phyloP scores from a whole-genome alignment of 2,113 vertebrate genomes.

The Agapornis roseicollis region DNA sequence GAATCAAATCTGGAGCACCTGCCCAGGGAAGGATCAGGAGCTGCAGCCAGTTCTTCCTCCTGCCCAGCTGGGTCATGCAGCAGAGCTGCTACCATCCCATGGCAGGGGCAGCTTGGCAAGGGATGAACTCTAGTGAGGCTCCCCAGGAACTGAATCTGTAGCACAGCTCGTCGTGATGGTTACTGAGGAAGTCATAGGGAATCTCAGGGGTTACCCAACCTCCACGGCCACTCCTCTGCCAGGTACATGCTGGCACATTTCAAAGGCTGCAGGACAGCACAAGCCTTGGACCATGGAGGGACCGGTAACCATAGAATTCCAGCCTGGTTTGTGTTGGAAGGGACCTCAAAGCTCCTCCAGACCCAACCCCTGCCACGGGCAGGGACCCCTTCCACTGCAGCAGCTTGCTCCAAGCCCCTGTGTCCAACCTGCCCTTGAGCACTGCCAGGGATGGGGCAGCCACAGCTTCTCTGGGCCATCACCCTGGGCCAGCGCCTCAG shows the following conservation, averaged over 20 bases:
- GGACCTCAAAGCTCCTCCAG: too few relatives aligned
- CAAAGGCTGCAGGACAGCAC: background rate
- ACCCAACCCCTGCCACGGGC: too few relatives aligned
- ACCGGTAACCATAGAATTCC: background rate
- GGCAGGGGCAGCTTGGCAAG: background rate
- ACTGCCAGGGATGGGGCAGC: too few relatives aligned
- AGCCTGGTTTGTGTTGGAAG: too few relatives aligned
- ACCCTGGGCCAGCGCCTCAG: too few relatives aligned
- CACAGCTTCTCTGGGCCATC: too few relatives aligned
- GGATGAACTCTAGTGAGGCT: fast-evolving
- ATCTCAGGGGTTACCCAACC: background rate
- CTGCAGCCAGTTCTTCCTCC: fast-evolving
- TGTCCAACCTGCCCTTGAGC: too few relatives aligned
- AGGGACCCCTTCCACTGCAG: too few relatives aligned
- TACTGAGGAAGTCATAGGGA: background rate
- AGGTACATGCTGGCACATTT: fast-evolving
- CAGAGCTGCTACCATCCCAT: background rate
- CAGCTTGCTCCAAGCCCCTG: too few relatives aligned
- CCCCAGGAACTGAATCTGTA: background rate
- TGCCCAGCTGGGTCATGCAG: fast-evolving
- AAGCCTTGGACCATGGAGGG: background rate
- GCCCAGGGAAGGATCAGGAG: background rate
- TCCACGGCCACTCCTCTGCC: background rate
- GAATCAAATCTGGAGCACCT: background rate
- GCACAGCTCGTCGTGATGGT: background rate